Evolutionary conservation across 2,797 vertebrate species (phyloP).

Genomic region (Microctenopoma lineatum): DNA sequence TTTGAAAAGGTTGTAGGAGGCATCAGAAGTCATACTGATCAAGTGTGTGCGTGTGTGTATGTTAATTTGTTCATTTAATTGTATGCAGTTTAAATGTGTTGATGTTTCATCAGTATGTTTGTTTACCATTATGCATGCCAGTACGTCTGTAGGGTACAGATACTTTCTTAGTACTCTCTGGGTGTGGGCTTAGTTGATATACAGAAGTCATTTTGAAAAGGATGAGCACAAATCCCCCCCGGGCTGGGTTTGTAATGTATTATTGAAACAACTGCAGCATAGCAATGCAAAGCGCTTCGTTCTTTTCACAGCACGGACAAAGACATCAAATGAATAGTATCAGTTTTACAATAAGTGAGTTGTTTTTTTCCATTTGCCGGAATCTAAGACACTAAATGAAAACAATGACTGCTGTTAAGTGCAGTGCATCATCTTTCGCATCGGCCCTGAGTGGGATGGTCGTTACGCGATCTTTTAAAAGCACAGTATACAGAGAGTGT

Average conservation of each 20-base stretch:
- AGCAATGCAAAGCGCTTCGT: slow-evolving; percentile 16
- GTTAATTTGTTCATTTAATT: slow-evolving; percentile 13
- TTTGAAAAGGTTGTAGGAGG: slow-evolving; percentile 54
- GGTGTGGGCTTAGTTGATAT: slow-evolving; percentile 29
- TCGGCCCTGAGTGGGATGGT: not conserved
- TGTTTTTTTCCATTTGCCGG: not conserved
- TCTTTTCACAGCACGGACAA: slow-evolving; percentile 9
- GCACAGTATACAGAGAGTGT: not conserved
- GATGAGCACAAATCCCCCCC: slow-evolving; percentile 42
- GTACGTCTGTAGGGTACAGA: slow-evolving; percentile 21
- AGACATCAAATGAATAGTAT: slow-evolving; percentile 13
- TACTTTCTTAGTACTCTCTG: slow-evolving; percentile 2
- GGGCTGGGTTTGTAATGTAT: slow-evolving; percentile 30
- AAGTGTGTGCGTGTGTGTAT: slow-evolving; percentile 11
- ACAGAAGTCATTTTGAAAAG: slow-evolving; percentile 53
- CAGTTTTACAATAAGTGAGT: slow-evolving; percentile 2
- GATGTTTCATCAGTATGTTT: slow-evolving; percentile 15
- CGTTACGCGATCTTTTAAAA: slow-evolving; percentile 2
- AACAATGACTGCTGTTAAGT: slow-evolving; percentile 6
- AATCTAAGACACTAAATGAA: not conserved
- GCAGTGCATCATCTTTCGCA: not conserved
- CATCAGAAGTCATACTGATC: slow-evolving; percentile 37
- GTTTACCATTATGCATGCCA: slow-evolving; percentile 20
- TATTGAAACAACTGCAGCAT: slow-evolving; percentile 42
- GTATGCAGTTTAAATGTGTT: slow-evolving; percentile 26